Base-by-base conservation (phyloP, 2,888 invertebrate species). In the Brassicogethes aeneus region DNA sequence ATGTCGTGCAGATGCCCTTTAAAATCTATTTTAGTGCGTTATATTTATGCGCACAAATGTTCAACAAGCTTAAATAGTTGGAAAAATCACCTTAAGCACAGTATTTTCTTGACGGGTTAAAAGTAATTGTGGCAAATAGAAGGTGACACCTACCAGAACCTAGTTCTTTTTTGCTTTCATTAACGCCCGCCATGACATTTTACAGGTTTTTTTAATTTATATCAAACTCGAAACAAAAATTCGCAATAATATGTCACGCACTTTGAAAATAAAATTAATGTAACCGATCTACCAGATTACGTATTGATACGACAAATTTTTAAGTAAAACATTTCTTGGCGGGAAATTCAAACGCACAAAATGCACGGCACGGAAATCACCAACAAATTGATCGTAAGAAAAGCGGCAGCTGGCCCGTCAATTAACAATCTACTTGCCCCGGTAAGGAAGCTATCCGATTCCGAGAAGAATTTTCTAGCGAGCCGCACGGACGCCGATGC, bases 111-210 rank as follows among this genome's bases (percentile, higher is more conserved):
- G n/a, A n/a, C n/a, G n/a, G n/a, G n/a, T n/a, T n/a, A n/a, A n/a
- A 30, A 15, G 31, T 16, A 32, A n/a, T 17, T 16, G 17, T 34
- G 15, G 15, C 3, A 17, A 40, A 47, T 42, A 48, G 42, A 50
- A 45, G 44, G 45, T 48, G 42, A 53, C 56, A 60, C 59, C 55
- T 60, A 62, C 59, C 59, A 56, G 51, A 50, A 44, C 57, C 50
- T 54, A 51, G 46, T 45, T 54, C 56, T 51, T 56, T 55, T 51
- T 56, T 54, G 43, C 54, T 7, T 32, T 32, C 32, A 32, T 13
- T 32, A 13, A 13, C 12, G 32, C 13, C 32, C 32, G 32, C 32
- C 32, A 32, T 32, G 32, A 32, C 32, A 32, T 8, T 8, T 5
- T 32, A 5, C 3, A 10, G 13, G 12, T 5, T 32, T 32, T 32